Evolutionary conservation across 2,113 vertebrate genomes (phyloP).

Genomic region (Oncorhynchus gorbuscha): DNA sequence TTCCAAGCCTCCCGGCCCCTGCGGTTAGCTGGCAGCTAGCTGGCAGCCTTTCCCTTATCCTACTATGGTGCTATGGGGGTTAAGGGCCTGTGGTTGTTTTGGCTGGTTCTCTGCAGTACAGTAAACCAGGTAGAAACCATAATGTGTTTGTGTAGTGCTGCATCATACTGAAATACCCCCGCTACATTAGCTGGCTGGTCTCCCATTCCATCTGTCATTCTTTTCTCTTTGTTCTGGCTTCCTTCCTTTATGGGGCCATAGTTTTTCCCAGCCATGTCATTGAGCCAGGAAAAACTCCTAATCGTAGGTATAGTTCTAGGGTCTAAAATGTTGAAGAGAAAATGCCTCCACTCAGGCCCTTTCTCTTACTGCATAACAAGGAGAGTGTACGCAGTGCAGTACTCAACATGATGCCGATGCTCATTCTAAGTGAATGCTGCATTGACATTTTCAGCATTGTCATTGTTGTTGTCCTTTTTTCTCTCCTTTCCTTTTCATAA

Average conservation of each 20-base stretch:
- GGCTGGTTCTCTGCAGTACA: slow-evolving; percentile 9
- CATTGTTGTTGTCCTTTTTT: slow-evolving; percentile 25
- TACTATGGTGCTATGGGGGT: slow-evolving; percentile 51
- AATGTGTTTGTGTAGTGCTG: neutral
- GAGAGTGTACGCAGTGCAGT: neutral
- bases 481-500: slow-evolving; percentile 31
- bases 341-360: too few species aligned
- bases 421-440: slow-evolving; percentile 15
- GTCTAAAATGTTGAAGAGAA: too few species aligned
- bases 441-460: slow-evolving; percentile 46
- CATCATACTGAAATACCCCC: neutral
- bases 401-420: slow-evolving; percentile 29
- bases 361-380: too few species aligned
- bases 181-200: neutral
- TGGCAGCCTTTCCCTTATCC: slow-evolving; percentile 54
- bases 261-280: too few species aligned
- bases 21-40: slow-evolving; percentile 39
- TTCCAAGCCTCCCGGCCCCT: neutral
- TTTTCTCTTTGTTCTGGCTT: neutral
- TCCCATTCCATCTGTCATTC: neutral
- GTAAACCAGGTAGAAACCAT: neutral
- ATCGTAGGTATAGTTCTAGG: too few species aligned
- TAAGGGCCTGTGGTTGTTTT: slow-evolving; percentile 24
- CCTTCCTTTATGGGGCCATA: neutral
- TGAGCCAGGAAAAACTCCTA: too few species aligned